A percentile compares a stretch with the other conserved stretches of the same genome.
These are phyloP conservation scores for Mactra quadrangularis DNA, from an alignment of 1,140 invertebrate genomes.

Conservation along the genomic window DNA sequence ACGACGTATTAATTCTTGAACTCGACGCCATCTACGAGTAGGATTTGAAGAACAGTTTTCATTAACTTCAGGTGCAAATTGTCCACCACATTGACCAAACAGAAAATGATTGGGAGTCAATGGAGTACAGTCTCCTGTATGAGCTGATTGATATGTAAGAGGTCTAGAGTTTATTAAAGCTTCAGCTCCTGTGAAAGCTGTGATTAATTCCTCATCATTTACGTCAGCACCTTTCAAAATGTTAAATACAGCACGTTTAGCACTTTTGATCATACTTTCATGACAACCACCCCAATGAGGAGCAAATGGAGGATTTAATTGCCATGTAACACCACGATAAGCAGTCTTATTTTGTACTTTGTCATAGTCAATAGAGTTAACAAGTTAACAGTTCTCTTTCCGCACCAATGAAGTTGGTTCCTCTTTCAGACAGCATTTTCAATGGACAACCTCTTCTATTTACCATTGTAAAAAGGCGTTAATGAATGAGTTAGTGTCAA, in stretches of 20 bases:
- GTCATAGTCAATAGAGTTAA: not conserved
- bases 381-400: slow-evolving; percentile 17
- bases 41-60: not conserved
- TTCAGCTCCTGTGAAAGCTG: slow-evolving; percentile 67
- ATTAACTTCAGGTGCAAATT: slow-evolving; percentile 43
- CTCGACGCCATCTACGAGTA: not conserved
- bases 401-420: slow-evolving; percentile 57
- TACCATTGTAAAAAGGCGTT: slow-evolving; percentile 24
- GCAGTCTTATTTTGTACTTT: slow-evolving; percentile 2
- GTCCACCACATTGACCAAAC: slow-evolving; percentile 20
- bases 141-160: slow-evolving; percentile 69
- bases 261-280: not conserved
- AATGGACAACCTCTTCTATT: slow-evolving; percentile 34
- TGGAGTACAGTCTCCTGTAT: slow-evolving; percentile 67
- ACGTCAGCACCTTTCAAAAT: slow-evolving; percentile 26
- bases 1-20: slow-evolving; percentile 36
- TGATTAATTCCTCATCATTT: slow-evolving; percentile 37
- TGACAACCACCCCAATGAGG: not conserved
- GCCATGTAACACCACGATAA: slow-evolving; percentile 2
- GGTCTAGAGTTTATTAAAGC: slow-evolving; percentile 69
- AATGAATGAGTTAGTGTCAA: slow-evolving; percentile 48
- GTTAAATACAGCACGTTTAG: slow-evolving; percentile 9
- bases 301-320: slow-evolving; percentile 47
- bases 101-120: slow-evolving; percentile 76
- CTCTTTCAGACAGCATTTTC: slow-evolving; percentile 50